Base-by-base conservation (phyloP, 2,113 vertebrate genomes). In the Fukomys damarensis region DNA sequence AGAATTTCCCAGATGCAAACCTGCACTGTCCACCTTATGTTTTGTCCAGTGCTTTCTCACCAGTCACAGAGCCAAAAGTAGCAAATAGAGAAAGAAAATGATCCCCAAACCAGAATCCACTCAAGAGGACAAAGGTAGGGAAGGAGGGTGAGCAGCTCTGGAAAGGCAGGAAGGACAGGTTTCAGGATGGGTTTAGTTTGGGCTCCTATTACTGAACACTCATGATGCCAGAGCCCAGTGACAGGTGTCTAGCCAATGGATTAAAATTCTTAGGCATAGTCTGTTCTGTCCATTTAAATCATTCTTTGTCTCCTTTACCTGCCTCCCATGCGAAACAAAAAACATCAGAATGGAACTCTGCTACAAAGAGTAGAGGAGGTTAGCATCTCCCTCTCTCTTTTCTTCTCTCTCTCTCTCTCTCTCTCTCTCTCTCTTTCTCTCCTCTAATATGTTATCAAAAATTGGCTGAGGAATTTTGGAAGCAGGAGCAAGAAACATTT, bases 161-260 rank as follows among this genome's bases (percentile, higher is more conserved):
- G 49, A 28, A 28, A 56, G 28, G n/a, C 22, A 3, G 41, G 30
- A 46, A 35, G 2, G 17, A 11, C 7, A 1, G 28, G 0, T 0
- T 19, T 66, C 41, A 41, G 85, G 17, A 19, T 13, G n/a, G 56
- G 30, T 52, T 12, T n/a, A 2, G n/a, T 68, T 5, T 79, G 52
- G 46, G 32, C 38, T 61, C 41, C 11, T 2, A n/a, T n/a, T n/a
- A 1, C 32, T 56, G 52, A 10, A 52, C 30, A 13, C 52, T 5
- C 19, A 8, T 20, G 54, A 81, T 9, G 9, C 46, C 56, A 41
- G 54, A 65, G 54, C 16, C 76, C 32, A 3, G 16, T 9, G 1
- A 13, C 12, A 13, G 52, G 17, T 56, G 72, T 92, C n/a, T 54
- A 12, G 13, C 58, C 54, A 43, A 63, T 24, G 16, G 22, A 16